Base-by-base conservation (phyloP, 1,140 invertebrate species). In the Lysiphlebus fabarum region DNA sequence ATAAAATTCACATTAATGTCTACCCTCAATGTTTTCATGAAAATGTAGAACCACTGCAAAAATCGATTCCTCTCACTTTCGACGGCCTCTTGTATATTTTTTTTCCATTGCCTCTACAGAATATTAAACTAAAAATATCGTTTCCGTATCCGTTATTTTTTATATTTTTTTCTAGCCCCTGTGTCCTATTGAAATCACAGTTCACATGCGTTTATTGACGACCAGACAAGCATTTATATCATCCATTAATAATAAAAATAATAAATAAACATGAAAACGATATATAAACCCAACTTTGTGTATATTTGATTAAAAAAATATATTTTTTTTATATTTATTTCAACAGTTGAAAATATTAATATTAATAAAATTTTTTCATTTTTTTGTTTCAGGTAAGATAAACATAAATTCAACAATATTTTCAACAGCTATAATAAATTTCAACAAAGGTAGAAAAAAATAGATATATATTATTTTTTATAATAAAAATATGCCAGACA, bases 301-400 rank as follows among this genome's bases (percentile, higher is more conserved):
- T 10, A 53, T 12, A 53, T 41, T 58, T 49, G 5, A n/a, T 17
- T 17, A 3, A 49, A 41, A 26, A 55, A 14, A 33, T 42, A 56
- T 50, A 7, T 55, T 0, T 49, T 17, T 45, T 45, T 45, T 14
- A n/a, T n/a, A n/a, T n/a, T 14, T 45, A 14, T 45, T 14, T 41
- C 56, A 40, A 34, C 14, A 40, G 34, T 37, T 12, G 5, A 17
- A 40, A 33, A 33, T 12, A 4, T 47, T 33, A 41, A 7, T 50
- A n/a, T 11, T 1, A 7, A 33, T 7, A 10, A n/a, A 49, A 14
- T 37, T 36, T 43, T 17, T 60, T 34, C 26, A 34, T 12, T 34
- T 63, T n/a, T 67, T 61, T 66, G 67, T 67, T 69, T 37, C 67
- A 67, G 66, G 66, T 69, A 62, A 69, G 65, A 43, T 7, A 12